These are phyloP conservation scores for Okapia johnstoni DNA, from an alignment of 2,113 vertebrate species.

Conservation along the genomic window DNA sequence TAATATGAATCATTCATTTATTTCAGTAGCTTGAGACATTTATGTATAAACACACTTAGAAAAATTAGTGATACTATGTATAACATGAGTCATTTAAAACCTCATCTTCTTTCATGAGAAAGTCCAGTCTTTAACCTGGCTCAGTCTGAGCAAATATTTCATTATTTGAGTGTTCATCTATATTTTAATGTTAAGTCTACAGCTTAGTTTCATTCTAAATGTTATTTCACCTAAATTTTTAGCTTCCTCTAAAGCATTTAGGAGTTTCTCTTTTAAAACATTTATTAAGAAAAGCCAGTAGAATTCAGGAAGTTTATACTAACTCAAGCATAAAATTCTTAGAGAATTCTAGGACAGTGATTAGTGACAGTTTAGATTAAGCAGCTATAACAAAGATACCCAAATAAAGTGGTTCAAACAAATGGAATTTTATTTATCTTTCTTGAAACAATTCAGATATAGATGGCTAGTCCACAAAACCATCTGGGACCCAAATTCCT, in stretches of 20 bases:
- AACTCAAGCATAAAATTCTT: conserved; percentile 21
- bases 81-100: conserved; percentile 56
- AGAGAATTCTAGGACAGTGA: background rate
- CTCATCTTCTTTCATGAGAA: conserved; percentile 18
- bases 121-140: background rate
- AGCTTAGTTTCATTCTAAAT: conserved; percentile 21
- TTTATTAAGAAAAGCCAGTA: conserved; percentile 1
- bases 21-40: conserved; percentile 59
- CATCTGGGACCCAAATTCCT: background rate
- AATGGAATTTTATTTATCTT: background rate
- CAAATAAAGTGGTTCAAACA: background rate
- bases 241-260: conserved; percentile 15
- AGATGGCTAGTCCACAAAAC: background rate
- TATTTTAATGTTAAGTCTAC: conserved; percentile 2
- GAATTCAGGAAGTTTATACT: background rate
- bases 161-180: background rate
- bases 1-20: conserved; percentile 66
- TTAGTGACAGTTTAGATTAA: conserved; percentile 12
- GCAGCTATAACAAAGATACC: background rate
- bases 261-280: conserved; percentile 3
- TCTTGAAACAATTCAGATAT: background rate
- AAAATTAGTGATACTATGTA: conserved; percentile 45
- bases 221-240: conserved; percentile 16
- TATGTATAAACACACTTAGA: conserved; percentile 52
- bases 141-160: background rate